phyloP scores from a whole-genome alignment of 1,140 invertebrate genomes.

The Stenopsyche tienmushanensis region DNA sequence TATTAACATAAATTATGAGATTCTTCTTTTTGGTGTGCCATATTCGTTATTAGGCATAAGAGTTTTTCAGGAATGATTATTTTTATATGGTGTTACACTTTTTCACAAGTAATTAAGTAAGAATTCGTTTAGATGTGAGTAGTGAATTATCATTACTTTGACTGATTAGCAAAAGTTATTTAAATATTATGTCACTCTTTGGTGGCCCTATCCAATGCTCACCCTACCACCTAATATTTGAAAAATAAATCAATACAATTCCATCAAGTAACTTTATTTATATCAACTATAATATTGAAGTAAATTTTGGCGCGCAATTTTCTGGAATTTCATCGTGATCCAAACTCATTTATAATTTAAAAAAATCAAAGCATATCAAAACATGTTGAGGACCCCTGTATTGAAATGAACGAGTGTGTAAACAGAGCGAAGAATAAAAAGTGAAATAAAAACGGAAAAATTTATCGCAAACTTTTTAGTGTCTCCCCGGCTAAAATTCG shows the following conservation, averaged over 20 bases:
- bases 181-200: too few relatives aligned
- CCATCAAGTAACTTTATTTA: neutral
- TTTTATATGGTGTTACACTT: too few relatives aligned
- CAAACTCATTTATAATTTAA: neutral
- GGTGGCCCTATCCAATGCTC: too few relatives aligned
- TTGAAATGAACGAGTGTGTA: neutral
- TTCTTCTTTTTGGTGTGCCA: too few relatives aligned
- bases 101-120: too few relatives aligned
- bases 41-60: too few relatives aligned
- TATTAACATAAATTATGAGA: too few relatives aligned
- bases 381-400: neutral
- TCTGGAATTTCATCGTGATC: neutral
- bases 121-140: too few relatives aligned
- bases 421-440: neutral
- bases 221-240: too few relatives aligned
- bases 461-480: constrained; percentile 8
- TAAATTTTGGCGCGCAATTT: neutral
- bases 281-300: neutral
- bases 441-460: constrained; percentile 1
- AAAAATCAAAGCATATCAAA: neutral
- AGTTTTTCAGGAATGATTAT: too few relatives aligned
- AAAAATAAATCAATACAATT: neutral
- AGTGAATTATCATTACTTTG: too few relatives aligned
- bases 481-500: neutral
- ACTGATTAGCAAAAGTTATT: too few relatives aligned